A percentile compares a stretch with the other conserved stretches of the same genome.
Evolutionary conservation across 1,140 invertebrate genomes (phyloP).

Genomic region (Brachionus sp.): DNA sequence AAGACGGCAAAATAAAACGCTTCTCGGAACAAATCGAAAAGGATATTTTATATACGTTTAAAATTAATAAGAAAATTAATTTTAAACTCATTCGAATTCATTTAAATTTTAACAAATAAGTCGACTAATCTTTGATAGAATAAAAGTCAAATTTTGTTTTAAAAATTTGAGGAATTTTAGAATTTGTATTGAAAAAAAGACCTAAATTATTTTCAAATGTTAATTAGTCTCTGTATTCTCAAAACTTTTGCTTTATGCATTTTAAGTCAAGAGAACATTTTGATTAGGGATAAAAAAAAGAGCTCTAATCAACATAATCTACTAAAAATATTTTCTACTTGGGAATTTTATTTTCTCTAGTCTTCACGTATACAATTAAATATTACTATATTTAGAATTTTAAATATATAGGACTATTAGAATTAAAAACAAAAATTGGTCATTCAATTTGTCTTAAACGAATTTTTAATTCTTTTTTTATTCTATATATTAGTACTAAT

Average conservation of each 20-base stretch:
- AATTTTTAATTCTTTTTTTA: background rate
- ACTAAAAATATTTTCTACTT: background rate
- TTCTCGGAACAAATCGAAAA: background rate
- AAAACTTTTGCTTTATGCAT: background rate
- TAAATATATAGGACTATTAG: background rate
- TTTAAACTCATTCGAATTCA: conserved; percentile 42
- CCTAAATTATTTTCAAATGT: conserved; percentile 25
- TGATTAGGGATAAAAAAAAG: background rate
- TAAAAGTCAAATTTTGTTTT: background rate
- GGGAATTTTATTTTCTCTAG: background rate
- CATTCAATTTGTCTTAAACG: conserved; percentile 5
- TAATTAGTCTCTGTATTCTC: conserved; percentile 3
- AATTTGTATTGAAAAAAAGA: background rate
- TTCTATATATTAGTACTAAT: too few relatives aligned
- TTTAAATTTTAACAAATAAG: conserved; percentile 8
- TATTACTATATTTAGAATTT: background rate
- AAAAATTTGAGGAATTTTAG: background rate
- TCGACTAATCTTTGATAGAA: background rate
- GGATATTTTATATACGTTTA: background rate
- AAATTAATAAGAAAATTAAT: conserved; percentile 25
- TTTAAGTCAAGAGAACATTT: conserved; percentile 8
- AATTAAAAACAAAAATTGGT: background rate
- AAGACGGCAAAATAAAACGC: background rate
- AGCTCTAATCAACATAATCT: conserved; percentile 34
- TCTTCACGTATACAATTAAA: background rate